These are phyloP conservation scores for Cremastinae sp. DNA, from an alignment of 2,888 invertebrate species.

Conservation along the genomic window DNA sequence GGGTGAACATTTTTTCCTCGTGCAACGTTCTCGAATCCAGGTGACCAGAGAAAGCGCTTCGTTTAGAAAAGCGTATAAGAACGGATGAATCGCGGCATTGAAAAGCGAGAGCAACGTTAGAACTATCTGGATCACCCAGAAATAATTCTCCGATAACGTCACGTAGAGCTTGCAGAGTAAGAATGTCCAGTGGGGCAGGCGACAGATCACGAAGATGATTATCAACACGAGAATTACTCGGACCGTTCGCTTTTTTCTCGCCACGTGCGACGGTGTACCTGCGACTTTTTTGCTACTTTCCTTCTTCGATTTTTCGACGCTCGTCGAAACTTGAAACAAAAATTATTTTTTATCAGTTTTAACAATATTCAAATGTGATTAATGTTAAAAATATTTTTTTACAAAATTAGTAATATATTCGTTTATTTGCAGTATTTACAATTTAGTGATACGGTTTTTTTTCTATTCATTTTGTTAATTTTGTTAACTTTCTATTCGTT, in stretches of 20 bases:
- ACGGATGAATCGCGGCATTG: conserved; percentile 83
- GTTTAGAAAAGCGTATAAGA: conserved; percentile 83
- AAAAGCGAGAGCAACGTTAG: conserved; percentile 81
- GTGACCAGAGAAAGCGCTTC: conserved; percentile 77
- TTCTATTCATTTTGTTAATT: no score
- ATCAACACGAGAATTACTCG: conserved; percentile 82
- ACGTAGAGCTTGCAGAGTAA: conserved; percentile 80
- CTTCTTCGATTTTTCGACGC: conserved; percentile 48
- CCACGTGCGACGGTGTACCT: conserved; percentile 61
- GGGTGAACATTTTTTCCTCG: conserved; percentile 24
- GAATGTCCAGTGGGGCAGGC: conserved; percentile 82
- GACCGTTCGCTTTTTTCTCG: conserved; percentile 82
- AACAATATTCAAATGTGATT: no score
- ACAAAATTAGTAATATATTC: no score
- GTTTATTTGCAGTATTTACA: no score
- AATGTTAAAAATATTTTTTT: neutral
- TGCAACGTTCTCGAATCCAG: conserved; percentile 57
- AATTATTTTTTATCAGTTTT: no score
- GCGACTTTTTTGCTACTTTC: conserved; percentile 28
- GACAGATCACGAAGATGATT: conserved; percentile 81
- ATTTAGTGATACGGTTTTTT: no score
- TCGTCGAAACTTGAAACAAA: conserved; percentile 58
- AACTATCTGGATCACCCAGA: conserved; percentile 81
- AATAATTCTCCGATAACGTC: conserved; percentile 67
- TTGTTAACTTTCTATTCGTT: no score